These are phyloP conservation scores for Cinara cedri DNA, from an alignment of 2,888 invertebrate species.

Conservation along the genomic window DNA sequence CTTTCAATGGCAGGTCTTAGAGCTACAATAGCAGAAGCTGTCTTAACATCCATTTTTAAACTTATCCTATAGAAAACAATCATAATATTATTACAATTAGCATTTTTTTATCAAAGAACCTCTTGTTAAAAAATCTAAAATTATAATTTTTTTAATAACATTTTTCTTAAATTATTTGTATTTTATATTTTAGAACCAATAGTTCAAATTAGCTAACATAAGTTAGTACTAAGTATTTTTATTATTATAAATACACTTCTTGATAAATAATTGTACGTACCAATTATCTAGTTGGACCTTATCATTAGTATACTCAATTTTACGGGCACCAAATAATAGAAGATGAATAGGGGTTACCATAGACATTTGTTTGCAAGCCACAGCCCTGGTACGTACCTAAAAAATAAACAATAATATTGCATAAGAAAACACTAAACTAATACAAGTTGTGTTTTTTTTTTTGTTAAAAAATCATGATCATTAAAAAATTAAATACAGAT, in stretches of 20 bases:
- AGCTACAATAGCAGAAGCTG: slow-evolving; percentile 83
- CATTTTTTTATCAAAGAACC: background rate
- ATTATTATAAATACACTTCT: too few species aligned
- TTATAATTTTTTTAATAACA: background rate
- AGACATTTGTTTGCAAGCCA: slow-evolving; percentile 94
- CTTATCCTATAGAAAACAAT: slow-evolving; percentile 69
- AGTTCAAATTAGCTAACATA: too few species aligned
- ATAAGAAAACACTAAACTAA: background rate
- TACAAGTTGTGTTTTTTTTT: background rate
- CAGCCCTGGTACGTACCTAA: slow-evolving; percentile 87
- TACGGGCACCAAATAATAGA: slow-evolving; percentile 88
- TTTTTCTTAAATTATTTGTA: too few species aligned
- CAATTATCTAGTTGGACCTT: slow-evolving; percentile 85
- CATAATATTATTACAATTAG: background rate
- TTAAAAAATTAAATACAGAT: too few species aligned
- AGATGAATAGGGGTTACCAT: slow-evolving; percentile 95
- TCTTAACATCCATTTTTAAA: slow-evolving; percentile 78
- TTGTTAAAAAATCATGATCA: too few species aligned
- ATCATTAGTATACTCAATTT: slow-evolving; percentile 78
- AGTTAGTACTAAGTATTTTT: too few species aligned
- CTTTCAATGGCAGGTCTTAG: slow-evolving; percentile 88
- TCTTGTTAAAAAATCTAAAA: background rate
- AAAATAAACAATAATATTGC: slow-evolving; percentile 41
- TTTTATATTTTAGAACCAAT: too few species aligned
- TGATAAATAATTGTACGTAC: too few species aligned